These are phyloP conservation scores for Loxodonta africana DNA, from an alignment of 2,113 vertebrate genomes.

Conservation along the genomic window DNA sequence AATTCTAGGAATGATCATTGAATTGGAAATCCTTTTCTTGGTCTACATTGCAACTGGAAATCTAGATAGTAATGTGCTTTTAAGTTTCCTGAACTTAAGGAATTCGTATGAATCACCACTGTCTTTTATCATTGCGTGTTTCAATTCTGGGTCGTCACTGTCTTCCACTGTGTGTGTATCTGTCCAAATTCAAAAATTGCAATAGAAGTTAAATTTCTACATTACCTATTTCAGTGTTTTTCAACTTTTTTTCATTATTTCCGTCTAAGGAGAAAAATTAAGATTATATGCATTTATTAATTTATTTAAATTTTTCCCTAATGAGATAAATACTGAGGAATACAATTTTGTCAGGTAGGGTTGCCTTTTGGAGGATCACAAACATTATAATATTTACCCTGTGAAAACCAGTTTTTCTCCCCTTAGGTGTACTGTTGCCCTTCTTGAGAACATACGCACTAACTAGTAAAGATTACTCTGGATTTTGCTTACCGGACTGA, in stretches of 20 bases:
- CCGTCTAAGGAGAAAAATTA: neutral
- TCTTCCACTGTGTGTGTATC: neutral
- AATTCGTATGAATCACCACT: neutral
- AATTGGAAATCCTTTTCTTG: neutral
- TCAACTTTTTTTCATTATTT: neutral
- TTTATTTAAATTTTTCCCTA: neutral
- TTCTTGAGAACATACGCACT: neutral
- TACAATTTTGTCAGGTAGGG: neutral
- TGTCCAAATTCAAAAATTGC: neutral
- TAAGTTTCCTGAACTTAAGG: neutral
- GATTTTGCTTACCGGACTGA: neutral
- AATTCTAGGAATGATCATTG: neutral
- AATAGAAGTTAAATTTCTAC: neutral
- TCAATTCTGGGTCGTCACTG: neutral
- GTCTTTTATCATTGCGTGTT: neutral
- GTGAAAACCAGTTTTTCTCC: neutral
- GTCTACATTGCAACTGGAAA: neutral
- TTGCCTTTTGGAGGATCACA: neutral
- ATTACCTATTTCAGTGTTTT: neutral
- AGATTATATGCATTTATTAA: neutral
- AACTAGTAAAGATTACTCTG: neutral
- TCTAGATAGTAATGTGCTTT: neutral
- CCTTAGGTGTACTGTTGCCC: neutral
- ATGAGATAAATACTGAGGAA: neutral
- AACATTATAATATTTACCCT: neutral